phyloP scores from a whole-genome alignment of 2,797 vertebrate species.

The Nasua narica region DNA sequence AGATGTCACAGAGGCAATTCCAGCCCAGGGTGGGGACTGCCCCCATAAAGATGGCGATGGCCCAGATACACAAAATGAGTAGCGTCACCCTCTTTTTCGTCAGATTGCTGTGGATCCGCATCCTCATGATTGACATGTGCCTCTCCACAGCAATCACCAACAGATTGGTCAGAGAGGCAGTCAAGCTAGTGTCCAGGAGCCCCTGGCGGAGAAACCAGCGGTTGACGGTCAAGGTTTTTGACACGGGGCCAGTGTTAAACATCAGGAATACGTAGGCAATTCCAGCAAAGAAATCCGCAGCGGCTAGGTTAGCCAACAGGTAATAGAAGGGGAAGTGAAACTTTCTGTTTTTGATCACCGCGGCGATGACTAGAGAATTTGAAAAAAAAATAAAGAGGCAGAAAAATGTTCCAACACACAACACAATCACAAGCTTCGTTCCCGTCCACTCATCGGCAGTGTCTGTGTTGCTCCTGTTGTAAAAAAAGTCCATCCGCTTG shows the following conservation, averaged over 20 bases:
- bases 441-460: slow-evolving; percentile 85
- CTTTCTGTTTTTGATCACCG: slow-evolving; percentile 93
- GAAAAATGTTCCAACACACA: slow-evolving; percentile 92
- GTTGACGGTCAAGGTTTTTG: slow-evolving; percentile 89
- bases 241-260: slow-evolving; percentile 94
- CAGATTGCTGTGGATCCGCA: slow-evolving; percentile 95
- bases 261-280: slow-evolving; percentile 97
- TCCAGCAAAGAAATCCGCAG: slow-evolving; percentile 96
- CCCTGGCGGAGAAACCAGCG: slow-evolving; percentile 96
- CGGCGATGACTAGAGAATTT: slow-evolving; percentile 94
- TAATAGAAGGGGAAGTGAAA: slow-evolving; percentile 99
- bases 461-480: slow-evolving; percentile 87
- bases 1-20: slow-evolving; percentile 96
- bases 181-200: slow-evolving; percentile 94
- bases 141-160: slow-evolving; percentile 96
- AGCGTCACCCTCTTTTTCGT: slow-evolving; percentile 95
- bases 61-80: slow-evolving; percentile 94
- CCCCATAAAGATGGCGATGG: slow-evolving; percentile 94
- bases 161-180: slow-evolving; percentile 94
- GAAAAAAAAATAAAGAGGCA: slow-evolving; percentile 96
- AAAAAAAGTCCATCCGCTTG: slow-evolving; percentile 93
- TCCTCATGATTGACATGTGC: slow-evolving; percentile 94
- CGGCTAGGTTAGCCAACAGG: slow-evolving; percentile 94
- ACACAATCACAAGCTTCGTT: slow-evolving; percentile 87
- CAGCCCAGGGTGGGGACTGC: slow-evolving; percentile 95